Evolutionary conservation across 2,113 vertebrate species (phyloP).

Genomic region (Thomomys bottae): DNA sequence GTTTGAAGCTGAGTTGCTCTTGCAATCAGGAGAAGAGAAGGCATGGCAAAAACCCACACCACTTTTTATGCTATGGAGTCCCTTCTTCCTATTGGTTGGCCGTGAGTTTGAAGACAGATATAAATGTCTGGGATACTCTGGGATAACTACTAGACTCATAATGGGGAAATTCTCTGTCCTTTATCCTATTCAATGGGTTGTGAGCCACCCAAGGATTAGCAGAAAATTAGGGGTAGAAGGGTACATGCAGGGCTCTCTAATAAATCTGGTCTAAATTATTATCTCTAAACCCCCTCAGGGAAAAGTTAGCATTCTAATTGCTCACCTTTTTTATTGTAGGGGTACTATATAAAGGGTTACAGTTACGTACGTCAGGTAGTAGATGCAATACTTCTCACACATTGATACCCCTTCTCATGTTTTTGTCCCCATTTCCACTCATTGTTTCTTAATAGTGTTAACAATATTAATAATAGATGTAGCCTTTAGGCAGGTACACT

Average conservation of each 20-base stretch:
- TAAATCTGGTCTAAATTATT: conserved; percentile 21
- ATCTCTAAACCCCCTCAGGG: conserved; percentile 21
- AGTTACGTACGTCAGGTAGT: too few species aligned
- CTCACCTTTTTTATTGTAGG: too few species aligned
- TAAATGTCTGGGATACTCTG: not conserved
- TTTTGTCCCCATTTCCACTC: too few species aligned
- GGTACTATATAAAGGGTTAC: too few species aligned
- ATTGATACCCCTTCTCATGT: too few species aligned
- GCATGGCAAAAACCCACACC: not conserved
- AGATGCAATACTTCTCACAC: too few species aligned
- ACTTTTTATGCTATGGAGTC: not conserved
- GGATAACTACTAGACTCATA: not conserved
- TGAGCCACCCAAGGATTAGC: not conserved
- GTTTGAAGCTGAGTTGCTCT: not conserved
- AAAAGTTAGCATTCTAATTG: not conserved
- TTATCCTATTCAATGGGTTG: not conserved
- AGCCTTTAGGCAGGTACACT: not conserved
- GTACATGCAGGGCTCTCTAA: not conserved
- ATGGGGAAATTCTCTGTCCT: not conserved
- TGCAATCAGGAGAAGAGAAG: conserved; percentile 16
- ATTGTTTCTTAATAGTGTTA: conserved; percentile 16
- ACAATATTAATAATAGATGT: conserved; percentile 38
- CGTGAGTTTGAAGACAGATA: not conserved
- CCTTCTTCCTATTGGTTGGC: not conserved
- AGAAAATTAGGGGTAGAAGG: not conserved